Evolutionary conservation across 2,888 invertebrate species (phyloP).

Genomic region (Tetragnatha montana): DNA sequence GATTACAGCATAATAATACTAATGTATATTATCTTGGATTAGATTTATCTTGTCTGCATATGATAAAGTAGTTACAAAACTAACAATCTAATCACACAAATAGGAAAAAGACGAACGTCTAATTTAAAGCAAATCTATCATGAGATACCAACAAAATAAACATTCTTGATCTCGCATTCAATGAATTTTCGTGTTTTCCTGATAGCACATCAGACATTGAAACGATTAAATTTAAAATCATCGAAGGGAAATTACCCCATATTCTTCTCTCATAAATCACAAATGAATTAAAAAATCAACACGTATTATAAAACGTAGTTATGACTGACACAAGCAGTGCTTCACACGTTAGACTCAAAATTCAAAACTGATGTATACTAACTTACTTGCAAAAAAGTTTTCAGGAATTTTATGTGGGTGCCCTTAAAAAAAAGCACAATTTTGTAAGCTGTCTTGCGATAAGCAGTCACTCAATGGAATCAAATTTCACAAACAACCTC

Average conservation of each 20-base stretch:
- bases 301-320: background rate
- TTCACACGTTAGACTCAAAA: background rate
- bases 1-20: no score
- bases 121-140: no score
- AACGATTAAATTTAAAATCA: background rate
- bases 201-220: no score
- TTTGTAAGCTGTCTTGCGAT: conserved; percentile 29
- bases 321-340: background rate
- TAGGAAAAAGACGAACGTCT: no score
- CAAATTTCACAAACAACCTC: conserved; percentile 64
- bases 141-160: no score
- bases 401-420: background rate
- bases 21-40: no score
- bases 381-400: background rate
- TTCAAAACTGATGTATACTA: background rate
- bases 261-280: background rate
- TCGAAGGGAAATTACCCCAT: background rate
- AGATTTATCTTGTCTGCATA: no score
- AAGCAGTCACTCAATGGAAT: conserved; percentile 54
- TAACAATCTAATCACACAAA: no score
- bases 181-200: no score
- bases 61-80: no score
- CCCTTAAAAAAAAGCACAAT: conserved; percentile 11
- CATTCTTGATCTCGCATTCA: no score
- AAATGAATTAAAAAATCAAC: background rate